A percentile compares a stretch with the other conserved stretches of the same genome.
Conservation (phyloP, 2,888 invertebrate species). For the Timema podura region DNA sequence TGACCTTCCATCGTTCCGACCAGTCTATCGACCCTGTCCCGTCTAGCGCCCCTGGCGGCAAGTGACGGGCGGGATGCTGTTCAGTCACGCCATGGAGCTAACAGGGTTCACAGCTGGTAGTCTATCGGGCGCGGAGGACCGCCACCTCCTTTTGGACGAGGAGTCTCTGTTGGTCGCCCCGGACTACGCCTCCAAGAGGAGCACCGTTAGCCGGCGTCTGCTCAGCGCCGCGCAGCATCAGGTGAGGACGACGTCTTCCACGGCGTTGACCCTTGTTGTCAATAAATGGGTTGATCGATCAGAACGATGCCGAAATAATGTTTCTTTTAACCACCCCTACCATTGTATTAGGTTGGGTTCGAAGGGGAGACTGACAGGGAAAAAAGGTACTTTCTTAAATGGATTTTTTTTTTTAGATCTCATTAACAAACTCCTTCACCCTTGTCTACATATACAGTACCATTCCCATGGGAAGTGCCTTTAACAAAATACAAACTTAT, state of each 20-base stretch:
- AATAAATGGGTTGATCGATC: background rate
- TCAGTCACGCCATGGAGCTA: conserved; percentile 6
- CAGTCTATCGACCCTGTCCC: too few relatives aligned
- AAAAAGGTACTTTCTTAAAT: too few relatives aligned
- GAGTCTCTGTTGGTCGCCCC: background rate
- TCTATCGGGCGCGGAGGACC: background rate
- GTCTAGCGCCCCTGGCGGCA: too few relatives aligned
- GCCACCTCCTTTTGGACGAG: conserved; percentile 5
- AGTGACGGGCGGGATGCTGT: too few relatives aligned
- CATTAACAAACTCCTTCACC: too few relatives aligned
- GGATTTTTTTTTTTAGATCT: background rate
- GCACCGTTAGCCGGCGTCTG: background rate
- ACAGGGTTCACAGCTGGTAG: background rate
- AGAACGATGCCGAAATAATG: background rate
- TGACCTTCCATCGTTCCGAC: too few relatives aligned
- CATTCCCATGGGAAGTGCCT: too few relatives aligned
- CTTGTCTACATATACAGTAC: too few relatives aligned
- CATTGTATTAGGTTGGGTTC: too few relatives aligned
- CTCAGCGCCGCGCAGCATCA: background rate
- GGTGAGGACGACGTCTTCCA: background rate
- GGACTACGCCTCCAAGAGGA: background rate
- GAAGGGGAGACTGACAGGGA: too few relatives aligned
- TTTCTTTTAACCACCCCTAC: too few relatives aligned
- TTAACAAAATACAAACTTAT: too few relatives aligned
- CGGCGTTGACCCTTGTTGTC: background rate